phyloP scores from a whole-genome alignment of 2,113 vertebrate genomes.

The Cyprinus carpio region DNA sequence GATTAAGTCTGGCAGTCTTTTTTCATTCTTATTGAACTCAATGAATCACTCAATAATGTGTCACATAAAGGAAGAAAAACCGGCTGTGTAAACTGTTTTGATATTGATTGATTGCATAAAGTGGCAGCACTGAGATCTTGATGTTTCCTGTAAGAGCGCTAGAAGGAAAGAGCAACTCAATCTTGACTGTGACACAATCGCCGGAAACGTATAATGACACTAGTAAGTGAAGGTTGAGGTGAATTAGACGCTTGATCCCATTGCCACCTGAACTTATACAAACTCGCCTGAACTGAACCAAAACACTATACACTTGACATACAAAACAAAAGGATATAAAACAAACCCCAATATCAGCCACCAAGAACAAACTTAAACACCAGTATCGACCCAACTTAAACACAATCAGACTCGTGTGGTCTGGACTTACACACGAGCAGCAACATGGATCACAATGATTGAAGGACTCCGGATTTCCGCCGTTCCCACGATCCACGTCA shows the following conservation, averaged over 20 bases:
- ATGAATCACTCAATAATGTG: too few relatives aligned
- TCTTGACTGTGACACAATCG: constrained; percentile 1
- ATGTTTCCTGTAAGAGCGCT: not conserved
- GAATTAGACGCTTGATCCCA: constrained; percentile 30
- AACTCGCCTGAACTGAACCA: too few relatives aligned
- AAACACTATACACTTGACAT: too few relatives aligned
- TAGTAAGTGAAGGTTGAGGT: constrained; percentile 25
- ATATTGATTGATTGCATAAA: not conserved
- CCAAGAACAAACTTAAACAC: too few relatives aligned
- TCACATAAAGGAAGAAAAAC: too few relatives aligned
- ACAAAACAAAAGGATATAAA: too few relatives aligned
- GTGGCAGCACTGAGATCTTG: not conserved
- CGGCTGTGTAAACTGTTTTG: too few relatives aligned
- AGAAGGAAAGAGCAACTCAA: not conserved
- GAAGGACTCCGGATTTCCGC: constrained; percentile 89
- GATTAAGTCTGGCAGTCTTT: too few relatives aligned
- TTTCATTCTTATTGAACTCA: too few relatives aligned
- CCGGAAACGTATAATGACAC: not conserved
- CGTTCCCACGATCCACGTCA: constrained; percentile 95
- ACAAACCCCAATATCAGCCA: too few relatives aligned
- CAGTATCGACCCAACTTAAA: too few relatives aligned
- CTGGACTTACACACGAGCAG: constrained; percentile 88
- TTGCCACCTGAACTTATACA: too few relatives aligned
- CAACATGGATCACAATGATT: constrained; percentile 91
- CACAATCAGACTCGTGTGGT: not conserved